Base-by-base conservation (phyloP, 1,140 invertebrate species). In the Gryllus bimaculatus region DNA sequence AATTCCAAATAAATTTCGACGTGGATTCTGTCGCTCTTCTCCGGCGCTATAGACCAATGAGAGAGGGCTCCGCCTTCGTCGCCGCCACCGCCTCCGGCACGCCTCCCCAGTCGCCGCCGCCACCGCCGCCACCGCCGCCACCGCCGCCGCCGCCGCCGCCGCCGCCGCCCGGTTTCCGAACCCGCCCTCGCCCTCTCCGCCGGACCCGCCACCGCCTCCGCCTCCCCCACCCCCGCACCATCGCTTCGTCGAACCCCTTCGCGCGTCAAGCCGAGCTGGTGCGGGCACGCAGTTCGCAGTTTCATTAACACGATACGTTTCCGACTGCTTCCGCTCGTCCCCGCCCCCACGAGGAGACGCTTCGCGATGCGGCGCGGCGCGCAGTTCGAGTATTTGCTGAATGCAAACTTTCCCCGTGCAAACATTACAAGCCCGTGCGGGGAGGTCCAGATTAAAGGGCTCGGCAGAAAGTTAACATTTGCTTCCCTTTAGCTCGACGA, bases 371-470 rank as follows among this genome's bases (percentile, higher is more conserved):
- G 54, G 54, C 8, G 15, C 8, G 15, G 15, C 54, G 10, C 54
- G 18, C 54, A 13, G 54, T 66, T 66, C 54, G 54, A 18, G 54
- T 66, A 66, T 66, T 66, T 66, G 54, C 54, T 66, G 18, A 66
- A 66, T 66, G 54, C 54, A 66, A 66, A 66, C 54, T 66, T 66
- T 39, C 54, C 54, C 54, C 10, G 18, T 10, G 54, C 54, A 66
- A 66, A 66, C 54, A 66, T 66, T 66, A 18, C 54, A 66, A 66
- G 54, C 54, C n/a, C 10, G 54, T 7, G 54, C 54, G 54, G 54
- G 54, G 54, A 66, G 54, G 54, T 66, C 54, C 54, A 66, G 54
- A 66, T 66, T 66, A 66, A 66, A 66, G 54, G 54, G 54, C 54
- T 66, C 54, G 54, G 54, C 18, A 18, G 54, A 66, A 66, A 66